These are phyloP conservation scores for Umimayanthus kanabou DNA, from an alignment of 92 coral and sea anemone genomes.

Conservation along the genomic window DNA sequence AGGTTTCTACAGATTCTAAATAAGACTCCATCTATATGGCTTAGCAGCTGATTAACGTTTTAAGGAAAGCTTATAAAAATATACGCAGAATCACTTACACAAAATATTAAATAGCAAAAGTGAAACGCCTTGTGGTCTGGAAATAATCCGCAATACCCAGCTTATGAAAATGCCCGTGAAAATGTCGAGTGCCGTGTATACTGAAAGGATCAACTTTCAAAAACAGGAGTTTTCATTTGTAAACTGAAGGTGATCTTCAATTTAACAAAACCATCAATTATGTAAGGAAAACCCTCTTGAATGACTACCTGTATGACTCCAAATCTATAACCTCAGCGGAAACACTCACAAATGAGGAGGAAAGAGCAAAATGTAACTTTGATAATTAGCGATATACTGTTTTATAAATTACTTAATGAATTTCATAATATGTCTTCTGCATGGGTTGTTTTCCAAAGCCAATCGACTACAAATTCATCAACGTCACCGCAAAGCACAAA, in stretches of 20 bases:
- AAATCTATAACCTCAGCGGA: background rate
- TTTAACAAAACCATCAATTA: background rate
- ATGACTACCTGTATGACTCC: background rate
- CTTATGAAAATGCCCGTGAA: background rate
- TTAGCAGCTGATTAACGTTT: background rate
- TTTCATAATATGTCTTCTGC: background rate
- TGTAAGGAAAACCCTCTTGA: background rate
- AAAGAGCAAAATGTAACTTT: background rate
- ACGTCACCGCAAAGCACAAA: background rate
- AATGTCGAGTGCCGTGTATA: background rate
- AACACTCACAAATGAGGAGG: background rate
- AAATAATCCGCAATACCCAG: background rate
- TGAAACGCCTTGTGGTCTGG: background rate
- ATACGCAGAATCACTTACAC: background rate
- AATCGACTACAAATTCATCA: slow-evolving; percentile 20
- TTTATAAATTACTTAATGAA: background rate
- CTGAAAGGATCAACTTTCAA: background rate
- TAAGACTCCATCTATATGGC: background rate
- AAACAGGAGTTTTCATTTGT: background rate
- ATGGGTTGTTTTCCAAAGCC: slow-evolving; percentile 5
- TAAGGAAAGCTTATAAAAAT: background rate
- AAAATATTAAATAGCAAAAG: background rate
- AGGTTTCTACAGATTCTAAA: background rate
- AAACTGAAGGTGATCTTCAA: background rate
- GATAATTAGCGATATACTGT: background rate